These are phyloP conservation scores for Phyllostomus discolor DNA, from an alignment of 2,113 vertebrate species.

Conservation along the genomic window DNA sequence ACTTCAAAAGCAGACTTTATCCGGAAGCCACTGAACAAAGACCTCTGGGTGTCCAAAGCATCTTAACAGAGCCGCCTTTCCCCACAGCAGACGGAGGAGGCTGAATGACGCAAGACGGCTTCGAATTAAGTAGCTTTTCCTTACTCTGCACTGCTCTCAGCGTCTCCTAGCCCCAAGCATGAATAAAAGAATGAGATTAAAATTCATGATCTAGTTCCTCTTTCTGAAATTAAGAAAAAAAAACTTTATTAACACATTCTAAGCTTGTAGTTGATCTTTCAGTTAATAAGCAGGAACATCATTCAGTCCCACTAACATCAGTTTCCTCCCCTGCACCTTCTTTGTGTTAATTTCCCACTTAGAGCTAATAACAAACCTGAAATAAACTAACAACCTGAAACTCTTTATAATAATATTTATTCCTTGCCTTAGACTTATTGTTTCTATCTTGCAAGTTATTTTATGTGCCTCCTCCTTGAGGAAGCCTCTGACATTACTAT, in stretches of 20 bases:
- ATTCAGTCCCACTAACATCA: not conserved
- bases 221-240: not conserved
- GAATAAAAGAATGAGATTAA: not conserved
- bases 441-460: not conserved
- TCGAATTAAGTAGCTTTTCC: not conserved
- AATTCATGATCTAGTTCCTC: not conserved
- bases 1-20: not conserved
- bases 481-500: not conserved
- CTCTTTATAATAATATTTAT: not conserved
- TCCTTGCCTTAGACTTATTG: not conserved
- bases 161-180: not conserved
- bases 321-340: not conserved
- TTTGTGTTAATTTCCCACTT: not conserved
- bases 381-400: not conserved
- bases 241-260: not conserved
- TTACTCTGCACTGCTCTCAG: not conserved
- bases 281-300: not conserved
- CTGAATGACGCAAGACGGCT: not conserved
- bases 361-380: not conserved
- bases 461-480: not conserved
- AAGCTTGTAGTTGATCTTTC: not conserved
- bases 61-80: not conserved
- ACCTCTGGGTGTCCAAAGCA: not conserved
- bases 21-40: not conserved
- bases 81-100: not conserved